phyloP scores from a whole-genome alignment of 2,888 invertebrate species.

The Himalopsyche japonica region DNA sequence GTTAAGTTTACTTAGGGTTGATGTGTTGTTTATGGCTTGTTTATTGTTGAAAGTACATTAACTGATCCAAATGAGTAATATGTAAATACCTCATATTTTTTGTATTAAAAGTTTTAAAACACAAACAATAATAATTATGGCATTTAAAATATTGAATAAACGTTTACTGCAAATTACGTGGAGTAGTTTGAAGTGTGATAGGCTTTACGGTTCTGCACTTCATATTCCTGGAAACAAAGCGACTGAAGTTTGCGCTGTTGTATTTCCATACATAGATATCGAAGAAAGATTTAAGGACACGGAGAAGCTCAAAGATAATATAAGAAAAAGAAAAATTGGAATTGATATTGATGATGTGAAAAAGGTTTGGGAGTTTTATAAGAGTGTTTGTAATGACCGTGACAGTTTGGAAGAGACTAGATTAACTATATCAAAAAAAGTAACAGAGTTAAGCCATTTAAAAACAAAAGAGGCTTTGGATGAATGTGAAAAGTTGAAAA shows the following conservation, averaged over 20 bases:
- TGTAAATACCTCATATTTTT: not conserved
- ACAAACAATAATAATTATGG: not conserved
- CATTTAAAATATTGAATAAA: not conserved
- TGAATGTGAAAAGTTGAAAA: slow-evolving; percentile 58
- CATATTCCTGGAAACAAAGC: slow-evolving; percentile 73
- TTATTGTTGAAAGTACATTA: not conserved
- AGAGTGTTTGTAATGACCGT: slow-evolving; percentile 58
- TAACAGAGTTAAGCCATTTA: slow-evolving; percentile 53
- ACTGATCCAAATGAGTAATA: not conserved
- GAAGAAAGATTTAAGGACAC: slow-evolving; percentile 59
- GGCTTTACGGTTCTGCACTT: slow-evolving; percentile 57
- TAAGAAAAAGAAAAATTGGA: slow-evolving; percentile 58
- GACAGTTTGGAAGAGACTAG: slow-evolving; percentile 58
- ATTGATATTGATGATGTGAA: slow-evolving; percentile 62
- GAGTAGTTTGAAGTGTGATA: not conserved
- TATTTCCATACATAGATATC: slow-evolving; percentile 72
- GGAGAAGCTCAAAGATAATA: slow-evolving; percentile 57
- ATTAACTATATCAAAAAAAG: slow-evolving; percentile 53
- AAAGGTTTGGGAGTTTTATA: slow-evolving; percentile 65
- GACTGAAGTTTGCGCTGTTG: slow-evolving; percentile 66
- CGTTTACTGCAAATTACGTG: not conserved
- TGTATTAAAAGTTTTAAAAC: not conserved
- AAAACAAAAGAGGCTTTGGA: slow-evolving; percentile 47
- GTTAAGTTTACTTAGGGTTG: not conserved
- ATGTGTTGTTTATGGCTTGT: not conserved